phyloP scores from a whole-genome alignment of 2,113 vertebrate species.

The Passer domesticus region DNA sequence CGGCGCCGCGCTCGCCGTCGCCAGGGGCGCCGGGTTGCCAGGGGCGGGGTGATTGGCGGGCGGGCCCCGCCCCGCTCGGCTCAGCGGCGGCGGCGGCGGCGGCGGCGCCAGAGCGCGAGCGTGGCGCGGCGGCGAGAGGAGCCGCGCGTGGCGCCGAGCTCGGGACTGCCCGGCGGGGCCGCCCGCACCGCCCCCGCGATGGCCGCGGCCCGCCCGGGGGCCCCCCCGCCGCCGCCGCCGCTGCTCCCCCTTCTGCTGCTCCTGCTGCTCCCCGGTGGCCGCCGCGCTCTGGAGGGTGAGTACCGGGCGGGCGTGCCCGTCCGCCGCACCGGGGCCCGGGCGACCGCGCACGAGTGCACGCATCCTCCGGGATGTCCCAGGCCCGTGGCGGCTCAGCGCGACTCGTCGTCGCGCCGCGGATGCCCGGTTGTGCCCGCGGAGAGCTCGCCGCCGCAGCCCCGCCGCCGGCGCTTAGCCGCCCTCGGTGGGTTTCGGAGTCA shows the following conservation, averaged over 20 bases:
- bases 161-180: no score
- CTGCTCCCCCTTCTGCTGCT: slow-evolving; percentile 26
- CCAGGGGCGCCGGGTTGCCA: neutral
- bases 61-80: no score
- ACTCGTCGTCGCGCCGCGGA: neutral
- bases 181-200: no score
- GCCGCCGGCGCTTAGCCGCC: neutral
- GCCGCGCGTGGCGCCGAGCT: no score
- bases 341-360: neutral
- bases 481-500: slow-evolving; percentile 18
- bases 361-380: neutral
- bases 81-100: no score
- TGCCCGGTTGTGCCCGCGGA: neutral
- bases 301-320: neutral
- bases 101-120: no score
- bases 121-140: no score
- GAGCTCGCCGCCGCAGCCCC: neutral
- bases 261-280: slow-evolving; percentile 63
- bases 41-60: no score
- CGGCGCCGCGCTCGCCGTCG: neutral
- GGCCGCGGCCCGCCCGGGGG: neutral
- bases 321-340: neutral
- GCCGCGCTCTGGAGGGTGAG: slow-evolving; percentile 77
- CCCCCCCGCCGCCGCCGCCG: neutral
- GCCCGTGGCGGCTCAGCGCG: neutral